Percentiles rank a stretch among this genome's conserved stretches.
Evolutionary conservation across 2,888 invertebrate genomes (phyloP).

Genomic region (Temnothorax unifasciatus): DNA sequence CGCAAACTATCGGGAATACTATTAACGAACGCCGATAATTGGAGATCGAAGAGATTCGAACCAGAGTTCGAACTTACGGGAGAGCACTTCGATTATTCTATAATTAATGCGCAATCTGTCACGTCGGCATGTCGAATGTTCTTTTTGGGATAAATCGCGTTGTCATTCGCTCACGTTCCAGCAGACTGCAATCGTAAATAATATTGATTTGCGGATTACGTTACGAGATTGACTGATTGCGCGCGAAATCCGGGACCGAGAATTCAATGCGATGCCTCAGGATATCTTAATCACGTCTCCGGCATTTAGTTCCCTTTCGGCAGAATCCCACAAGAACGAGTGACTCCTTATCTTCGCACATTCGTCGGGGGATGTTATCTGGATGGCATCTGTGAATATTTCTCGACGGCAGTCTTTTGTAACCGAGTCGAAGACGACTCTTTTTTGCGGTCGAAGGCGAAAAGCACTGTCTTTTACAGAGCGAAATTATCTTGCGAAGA

Average conservation of each 20-base stretch:
- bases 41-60: conserved; percentile 9
- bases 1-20: conserved; percentile 21
- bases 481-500: conserved; percentile 24
- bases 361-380: conserved; percentile 45
- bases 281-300: neutral
- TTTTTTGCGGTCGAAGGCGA: neutral
- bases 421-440: conserved; percentile 7
- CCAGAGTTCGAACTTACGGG: neutral
- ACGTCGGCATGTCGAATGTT: neutral
- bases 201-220: conserved; percentile 10
- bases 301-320: neutral
- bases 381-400: conserved; percentile 48
- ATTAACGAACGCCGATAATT: conserved; percentile 9
- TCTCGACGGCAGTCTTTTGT: conserved; percentile 18
- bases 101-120: conserved; percentile 30
- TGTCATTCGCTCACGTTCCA: neutral
- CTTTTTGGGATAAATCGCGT: neutral
- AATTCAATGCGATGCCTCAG: neutral
- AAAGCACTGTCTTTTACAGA: neutral
- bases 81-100: conserved; percentile 32
- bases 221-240: neutral
- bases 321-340: conserved; percentile 50
- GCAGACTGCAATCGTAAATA: conserved; percentile 12
- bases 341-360: neutral
- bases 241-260: neutral